Conservation (phyloP, 2,888 invertebrate species). For the Tromatobia lineatoria region DNA sequence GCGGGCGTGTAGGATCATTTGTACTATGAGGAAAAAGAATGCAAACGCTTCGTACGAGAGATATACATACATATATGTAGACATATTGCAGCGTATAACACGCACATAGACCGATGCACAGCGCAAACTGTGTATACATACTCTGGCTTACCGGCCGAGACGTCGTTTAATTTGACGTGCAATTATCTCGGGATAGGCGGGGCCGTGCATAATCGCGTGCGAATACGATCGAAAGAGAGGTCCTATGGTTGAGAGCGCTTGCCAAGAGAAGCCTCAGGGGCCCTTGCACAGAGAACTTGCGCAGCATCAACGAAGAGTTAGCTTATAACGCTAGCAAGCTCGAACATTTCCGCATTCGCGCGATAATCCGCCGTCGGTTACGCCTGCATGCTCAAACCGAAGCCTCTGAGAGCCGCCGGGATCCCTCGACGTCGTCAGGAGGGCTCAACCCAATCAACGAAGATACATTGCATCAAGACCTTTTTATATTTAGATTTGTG, state of each 20-base stretch:
- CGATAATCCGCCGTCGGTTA: conserved; percentile 66
- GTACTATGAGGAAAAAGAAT: conserved; percentile 12
- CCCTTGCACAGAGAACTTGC: conserved; percentile 40
- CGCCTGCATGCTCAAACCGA: conserved; percentile 62
- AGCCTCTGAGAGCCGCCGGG: conserved; percentile 21
- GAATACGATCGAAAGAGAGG: conserved; percentile 65
- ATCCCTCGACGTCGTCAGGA: conserved; percentile 1
- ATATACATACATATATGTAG: not conserved
- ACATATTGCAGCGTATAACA: not conserved
- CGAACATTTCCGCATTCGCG: conserved; percentile 67
- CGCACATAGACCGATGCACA: conserved; percentile 26
- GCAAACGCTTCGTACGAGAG: not conserved
- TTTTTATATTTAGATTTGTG: not conserved
- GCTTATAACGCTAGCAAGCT: conserved; percentile 60
- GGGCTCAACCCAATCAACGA: conserved; percentile 22
- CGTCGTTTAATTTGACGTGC: conserved; percentile 69
- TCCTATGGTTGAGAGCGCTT: conserved; percentile 34
- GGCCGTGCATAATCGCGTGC: conserved; percentile 66
- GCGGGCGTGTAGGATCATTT: conserved; percentile 43
- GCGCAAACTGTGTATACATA: conserved; percentile 1
- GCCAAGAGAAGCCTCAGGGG: conserved; percentile 48
- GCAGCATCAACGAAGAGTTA: conserved; percentile 46
- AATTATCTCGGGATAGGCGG: conserved; percentile 65
- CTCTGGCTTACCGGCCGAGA: conserved; percentile 42
- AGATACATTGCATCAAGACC: conserved; percentile 8